Evolutionary conservation across 2,888 invertebrate species (phyloP).

Genomic region (Chouioia cunea): DNA sequence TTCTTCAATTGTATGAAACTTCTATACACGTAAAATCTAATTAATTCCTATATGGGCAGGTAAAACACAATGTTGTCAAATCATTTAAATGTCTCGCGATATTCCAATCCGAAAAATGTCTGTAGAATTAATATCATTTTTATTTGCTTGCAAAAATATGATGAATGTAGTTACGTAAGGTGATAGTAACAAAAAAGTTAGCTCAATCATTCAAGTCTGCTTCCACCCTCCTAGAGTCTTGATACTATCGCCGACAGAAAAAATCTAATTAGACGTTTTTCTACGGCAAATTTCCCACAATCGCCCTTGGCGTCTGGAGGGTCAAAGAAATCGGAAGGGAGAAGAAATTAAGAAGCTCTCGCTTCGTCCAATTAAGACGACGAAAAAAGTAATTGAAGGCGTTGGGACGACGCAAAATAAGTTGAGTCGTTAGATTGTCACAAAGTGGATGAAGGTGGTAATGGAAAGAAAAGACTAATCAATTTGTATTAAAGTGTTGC

Average conservation of each 20-base stretch:
- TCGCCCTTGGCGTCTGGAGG: not conserved
- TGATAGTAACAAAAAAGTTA: not conserved
- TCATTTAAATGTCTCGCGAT: too few relatives aligned
- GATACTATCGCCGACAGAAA: conserved; percentile 2
- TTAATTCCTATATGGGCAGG: too few relatives aligned
- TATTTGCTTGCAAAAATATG: not conserved
- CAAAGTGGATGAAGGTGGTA: too few relatives aligned
- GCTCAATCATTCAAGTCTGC: conserved; percentile 13
- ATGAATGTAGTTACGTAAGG: not conserved
- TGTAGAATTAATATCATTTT: too few relatives aligned
- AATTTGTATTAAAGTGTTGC: too few relatives aligned
- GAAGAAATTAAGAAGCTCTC: conserved; percentile 35
- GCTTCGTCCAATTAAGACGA: conserved; percentile 19
- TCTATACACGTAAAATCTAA: too few relatives aligned
- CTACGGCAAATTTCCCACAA: conserved; percentile 12
- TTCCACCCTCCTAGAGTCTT: not conserved
- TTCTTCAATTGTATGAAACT: too few relatives aligned
- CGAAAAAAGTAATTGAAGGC: conserved; percentile 10
- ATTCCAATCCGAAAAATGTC: too few relatives aligned
- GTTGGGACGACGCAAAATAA: too few relatives aligned
- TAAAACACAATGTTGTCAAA: too few relatives aligned
- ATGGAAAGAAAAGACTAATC: too few relatives aligned
- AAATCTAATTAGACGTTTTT: conserved; percentile 35
- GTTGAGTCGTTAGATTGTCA: too few relatives aligned
- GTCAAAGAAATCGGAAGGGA: conserved; percentile 18